These are phyloP conservation scores for Hyles euphorbiae DNA, from an alignment of 1,140 invertebrate genomes.

Conservation along the genomic window DNA sequence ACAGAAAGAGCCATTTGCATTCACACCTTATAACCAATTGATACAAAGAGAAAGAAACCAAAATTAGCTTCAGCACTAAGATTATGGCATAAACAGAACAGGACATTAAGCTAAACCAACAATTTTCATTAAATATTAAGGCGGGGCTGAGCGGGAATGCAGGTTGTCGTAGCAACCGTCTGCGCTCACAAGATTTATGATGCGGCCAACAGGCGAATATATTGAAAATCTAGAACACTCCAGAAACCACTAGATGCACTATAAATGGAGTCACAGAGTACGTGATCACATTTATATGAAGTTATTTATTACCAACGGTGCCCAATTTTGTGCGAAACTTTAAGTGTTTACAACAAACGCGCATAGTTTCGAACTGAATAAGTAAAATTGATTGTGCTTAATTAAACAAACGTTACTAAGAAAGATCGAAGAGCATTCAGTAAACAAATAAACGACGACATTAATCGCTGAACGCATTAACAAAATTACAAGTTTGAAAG, in stretches of 20 bases:
- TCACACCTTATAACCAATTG: too few species aligned
- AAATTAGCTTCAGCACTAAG: neutral
- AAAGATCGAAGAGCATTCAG: too few species aligned
- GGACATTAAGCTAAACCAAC: slow-evolving; percentile 56
- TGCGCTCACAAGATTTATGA: slow-evolving; percentile 64
- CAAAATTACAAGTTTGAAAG: too few species aligned
- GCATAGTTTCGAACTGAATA: too few species aligned
- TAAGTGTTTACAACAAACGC: too few species aligned
- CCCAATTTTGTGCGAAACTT: too few species aligned
- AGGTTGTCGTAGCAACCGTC: slow-evolving; percentile 61
- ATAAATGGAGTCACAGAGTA: slow-evolving; percentile 40
- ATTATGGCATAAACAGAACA: slow-evolving; percentile 12
- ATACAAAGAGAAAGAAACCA: too few species aligned
- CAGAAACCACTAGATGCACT: slow-evolving; percentile 58
- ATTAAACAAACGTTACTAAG: too few species aligned
- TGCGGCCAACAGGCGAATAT: slow-evolving; percentile 67
- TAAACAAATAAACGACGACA: neutral
- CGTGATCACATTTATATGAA: slow-evolving; percentile 1
- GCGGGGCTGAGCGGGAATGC: slow-evolving; percentile 52
- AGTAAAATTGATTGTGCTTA: too few species aligned
- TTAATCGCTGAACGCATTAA: neutral
- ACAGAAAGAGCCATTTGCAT: too few species aligned
- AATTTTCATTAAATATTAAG: slow-evolving; percentile 69
- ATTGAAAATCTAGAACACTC: slow-evolving; percentile 66
- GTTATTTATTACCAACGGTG: neutral